These are phyloP conservation scores for Micoletzkya japonica DNA, from an alignment of 2,888 invertebrate species.

Conservation along the genomic window DNA sequence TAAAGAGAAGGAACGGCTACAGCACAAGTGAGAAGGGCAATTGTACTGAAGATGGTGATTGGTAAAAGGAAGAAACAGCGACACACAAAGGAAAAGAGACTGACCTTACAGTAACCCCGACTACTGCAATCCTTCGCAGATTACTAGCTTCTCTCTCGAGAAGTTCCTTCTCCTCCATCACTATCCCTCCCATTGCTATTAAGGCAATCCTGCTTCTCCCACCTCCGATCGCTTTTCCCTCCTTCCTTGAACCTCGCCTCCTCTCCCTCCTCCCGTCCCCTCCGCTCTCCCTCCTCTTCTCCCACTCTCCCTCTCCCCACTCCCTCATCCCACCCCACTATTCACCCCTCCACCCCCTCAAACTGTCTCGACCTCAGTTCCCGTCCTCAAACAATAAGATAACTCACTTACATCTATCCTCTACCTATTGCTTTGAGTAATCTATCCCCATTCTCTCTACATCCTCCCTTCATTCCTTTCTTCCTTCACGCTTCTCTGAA, in stretches of 20 bases:
- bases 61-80: not conserved
- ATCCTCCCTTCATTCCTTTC: not conserved
- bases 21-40: conserved; percentile 16
- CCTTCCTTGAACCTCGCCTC: conserved; percentile 11
- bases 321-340: no score
- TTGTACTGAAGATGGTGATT: conserved; percentile 6
- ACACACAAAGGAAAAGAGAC: not conserved
- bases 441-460: no score
- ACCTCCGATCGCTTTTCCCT: conserved; percentile 1
- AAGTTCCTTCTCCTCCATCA: not conserved
- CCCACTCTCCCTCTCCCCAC: no score
- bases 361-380: no score
- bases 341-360: no score
- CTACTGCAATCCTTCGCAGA: conserved; percentile 13
- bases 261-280: not conserved
- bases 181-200: not conserved
- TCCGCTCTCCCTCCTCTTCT: no score
- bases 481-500: conserved; percentile 13
- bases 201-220: not conserved
- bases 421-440: no score
- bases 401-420: no score
- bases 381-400: no score
- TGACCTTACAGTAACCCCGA: conserved; percentile 11
- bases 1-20: conserved; percentile 20
- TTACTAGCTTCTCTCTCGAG: conserved; percentile 5